These are phyloP conservation scores for Sebastes baramenuke DNA, from an alignment of 2,797 vertebrate species.

Conservation along the genomic window DNA sequence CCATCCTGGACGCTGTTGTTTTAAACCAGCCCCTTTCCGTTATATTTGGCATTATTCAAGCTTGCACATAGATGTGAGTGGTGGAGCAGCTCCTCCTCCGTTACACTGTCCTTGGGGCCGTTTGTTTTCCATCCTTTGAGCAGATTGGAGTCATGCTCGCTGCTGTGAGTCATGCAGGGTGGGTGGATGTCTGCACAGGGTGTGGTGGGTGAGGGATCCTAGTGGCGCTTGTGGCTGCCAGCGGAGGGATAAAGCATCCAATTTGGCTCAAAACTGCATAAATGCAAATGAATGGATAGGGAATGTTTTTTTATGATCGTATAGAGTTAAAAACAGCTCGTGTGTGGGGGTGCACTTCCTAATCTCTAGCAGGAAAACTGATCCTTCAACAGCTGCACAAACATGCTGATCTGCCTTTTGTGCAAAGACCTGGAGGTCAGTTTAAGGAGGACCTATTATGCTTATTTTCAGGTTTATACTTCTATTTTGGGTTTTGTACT, in stretches of 20 bases:
- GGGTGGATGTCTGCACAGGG: slow-evolving; percentile 74
- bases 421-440: neutral
- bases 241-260: slow-evolving; percentile 49
- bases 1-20: slow-evolving; percentile 24
- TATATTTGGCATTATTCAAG: slow-evolving; percentile 53
- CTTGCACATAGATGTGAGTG: slow-evolving; percentile 54
- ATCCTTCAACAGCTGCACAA: slow-evolving; percentile 24
- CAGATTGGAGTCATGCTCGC: slow-evolving; percentile 67
- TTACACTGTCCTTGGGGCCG: slow-evolving; percentile 58
- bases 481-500: no score
- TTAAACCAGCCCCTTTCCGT: slow-evolving; percentile 40
- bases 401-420: neutral
- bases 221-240: slow-evolving; percentile 49
- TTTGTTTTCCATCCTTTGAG: slow-evolving; percentile 73
- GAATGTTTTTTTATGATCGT: slow-evolving; percentile 35
- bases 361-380: slow-evolving; percentile 4
- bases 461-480: no score
- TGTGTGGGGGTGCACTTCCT: neutral
- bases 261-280: slow-evolving; percentile 59
- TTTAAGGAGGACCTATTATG: neutral
- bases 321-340: slow-evolving; percentile 32
- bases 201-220: slow-evolving; percentile 71
- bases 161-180: slow-evolving; percentile 77
- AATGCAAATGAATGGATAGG: slow-evolving; percentile 59
- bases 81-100: slow-evolving; percentile 46